Evolutionary conservation across 2,113 vertebrate species (phyloP), one percentile per base, ranked within the genome.

Genomic region (Chauna torquata): DNA sequence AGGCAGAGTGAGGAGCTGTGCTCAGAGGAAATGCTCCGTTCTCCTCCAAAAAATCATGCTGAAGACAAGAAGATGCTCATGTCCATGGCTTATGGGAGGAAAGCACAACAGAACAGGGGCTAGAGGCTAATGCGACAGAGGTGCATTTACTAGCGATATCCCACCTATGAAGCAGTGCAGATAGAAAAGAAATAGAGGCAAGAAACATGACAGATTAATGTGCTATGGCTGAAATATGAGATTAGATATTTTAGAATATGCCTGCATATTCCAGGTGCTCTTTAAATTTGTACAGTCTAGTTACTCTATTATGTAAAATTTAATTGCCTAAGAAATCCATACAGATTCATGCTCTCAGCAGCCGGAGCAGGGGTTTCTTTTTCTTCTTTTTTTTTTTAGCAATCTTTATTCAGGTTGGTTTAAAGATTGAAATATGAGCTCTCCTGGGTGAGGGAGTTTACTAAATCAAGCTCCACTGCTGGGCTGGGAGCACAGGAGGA

Each of bases 321-420:
- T 92, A 97, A 94, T 94, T 96, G 92, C 77, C 91, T 92, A 76
- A 86, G 84, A 94, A 96, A 96, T 84, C 83, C 77, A 82, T 88
- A 91, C 4, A 64, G 54, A 80, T 94, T 49, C 32, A 14, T 27
- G 52, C 65, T 72, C 61, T 64, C 82, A 64, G 64, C 76, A 94
- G 72, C 64, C 16, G 0, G 94, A 88, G 69, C 0, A 0, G 12
- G 13, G 19, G 8, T 34, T 88, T 79, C 76, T 93, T 55, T 55
- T 36, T 36, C 11, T 16, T 36, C n/a, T 25, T 36, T 38, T 38
- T n/a, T 36, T 25, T 23, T 40, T 24, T 24, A 81, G 34, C 76
- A 84, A 49, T 81, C 91, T 91, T 94, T 92, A 68, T 66, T 81
- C 82, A 81, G 55, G 25, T 9, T 82, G 75, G 52, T 74, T 87